These are phyloP conservation scores for Caenorhabditis uteleia DNA, from an alignment of 2,888 invertebrate species.

Conservation along the genomic window DNA sequence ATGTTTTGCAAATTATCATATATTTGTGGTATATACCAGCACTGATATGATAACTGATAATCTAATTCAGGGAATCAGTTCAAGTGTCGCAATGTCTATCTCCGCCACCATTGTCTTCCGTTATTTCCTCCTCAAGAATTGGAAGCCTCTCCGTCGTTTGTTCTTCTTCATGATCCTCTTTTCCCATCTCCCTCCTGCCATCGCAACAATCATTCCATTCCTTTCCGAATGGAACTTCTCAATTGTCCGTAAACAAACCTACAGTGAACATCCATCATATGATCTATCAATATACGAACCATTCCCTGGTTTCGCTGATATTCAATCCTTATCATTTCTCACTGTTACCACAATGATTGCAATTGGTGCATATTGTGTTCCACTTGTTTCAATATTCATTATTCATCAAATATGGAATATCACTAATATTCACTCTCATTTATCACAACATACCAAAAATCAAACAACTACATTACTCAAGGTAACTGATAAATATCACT, in stretches of 20 bases:
- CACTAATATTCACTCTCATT: constrained; percentile 16
- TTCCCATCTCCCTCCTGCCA: constrained; percentile 11
- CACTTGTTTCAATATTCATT: constrained; percentile 8
- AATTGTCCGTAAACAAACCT: constrained; percentile 5
- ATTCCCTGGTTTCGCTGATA: constrained; percentile 23
- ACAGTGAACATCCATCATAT: constrained; percentile 19
- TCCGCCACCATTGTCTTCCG: constrained; percentile 17
- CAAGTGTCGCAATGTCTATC: constrained; percentile 22
- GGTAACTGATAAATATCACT: no score
- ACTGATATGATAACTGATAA: no score
- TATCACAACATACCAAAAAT: constrained; percentile 18
- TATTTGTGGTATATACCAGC: no score
- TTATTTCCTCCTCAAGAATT: constrained; percentile 19
- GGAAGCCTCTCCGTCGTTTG: constrained; percentile 2
- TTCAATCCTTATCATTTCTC: constrained; percentile 6
- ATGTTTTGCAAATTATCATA: no score
- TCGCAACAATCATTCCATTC: constrained; percentile 19
- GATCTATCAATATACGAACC: constrained; percentile 19
- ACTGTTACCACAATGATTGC: constrained; percentile 13
- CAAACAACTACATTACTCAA: constrained; percentile 20
- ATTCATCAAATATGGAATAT: constrained; percentile 13
- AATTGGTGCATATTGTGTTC: constrained; percentile 17
- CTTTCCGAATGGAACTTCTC: constrained; percentile 16
- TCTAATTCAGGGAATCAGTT: no score
- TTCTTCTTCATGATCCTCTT: constrained; percentile 2